Base-by-base conservation (phyloP, 1,140 invertebrate species). In the Drosophila jambulina region DNA sequence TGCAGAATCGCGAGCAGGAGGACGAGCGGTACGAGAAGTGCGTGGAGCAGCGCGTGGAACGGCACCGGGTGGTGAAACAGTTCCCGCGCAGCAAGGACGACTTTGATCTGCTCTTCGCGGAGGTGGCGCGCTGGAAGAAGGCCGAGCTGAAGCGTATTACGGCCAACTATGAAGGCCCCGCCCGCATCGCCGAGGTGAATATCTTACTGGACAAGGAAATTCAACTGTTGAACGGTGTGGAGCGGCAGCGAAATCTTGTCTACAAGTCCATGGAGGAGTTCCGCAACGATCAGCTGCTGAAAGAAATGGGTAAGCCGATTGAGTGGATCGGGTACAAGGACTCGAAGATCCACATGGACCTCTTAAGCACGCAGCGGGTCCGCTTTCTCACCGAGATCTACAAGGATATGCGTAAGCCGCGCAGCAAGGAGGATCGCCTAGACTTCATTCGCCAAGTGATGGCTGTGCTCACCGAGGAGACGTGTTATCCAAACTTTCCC, bases 161-260 rank as follows among this genome's bases (percentile, higher is more conserved):
- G 7, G 86, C 78, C 10, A 92, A 92, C 59, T 93, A 94, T 68
- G 94, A 94, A 25, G 93, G 93, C 4, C 93, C 93, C 3, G 91
- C 93, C 0, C 93, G 94, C 65, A 93, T 94, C 3, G 93, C 94
- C 0, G 94, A 94, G 80, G 94, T 94, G 60, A 94, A 93, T 64
- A 81, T 93, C 27, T 80, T 95, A 27, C 87, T 95, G 4, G 93
- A 95, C 27, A 95, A 94, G 77, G 95, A 95, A 60, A 94, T 95
- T n/a, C 92, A 94, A 56, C 92, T 95, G 78, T 78, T 95, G 2
- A 94, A 93, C 36, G 93, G 93, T 3, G 93, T 96, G 21, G 94
- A 95, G 40, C 93, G 93, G 19, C 93, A 94, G 40, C 77, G 82
- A 3, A 54, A 71, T 17, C 57, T 92, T 1, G 80, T 93, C 1